phyloP scores from a whole-genome alignment of 2,113 vertebrate species.

The Andinoacara biseriatus region DNA sequence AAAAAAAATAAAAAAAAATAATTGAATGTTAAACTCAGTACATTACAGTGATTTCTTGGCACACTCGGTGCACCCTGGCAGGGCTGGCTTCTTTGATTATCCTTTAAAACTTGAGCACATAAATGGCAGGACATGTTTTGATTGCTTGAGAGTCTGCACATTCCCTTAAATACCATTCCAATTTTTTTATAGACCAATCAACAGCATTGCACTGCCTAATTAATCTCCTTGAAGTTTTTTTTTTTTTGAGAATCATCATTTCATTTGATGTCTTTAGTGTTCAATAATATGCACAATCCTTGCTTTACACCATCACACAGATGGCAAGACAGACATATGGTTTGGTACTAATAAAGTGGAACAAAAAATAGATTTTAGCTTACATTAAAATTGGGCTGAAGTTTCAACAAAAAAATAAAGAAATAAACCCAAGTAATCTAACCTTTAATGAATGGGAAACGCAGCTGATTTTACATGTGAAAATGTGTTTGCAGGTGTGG shows the following conservation, averaged over 20 bases:
- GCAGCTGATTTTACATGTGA: background rate
- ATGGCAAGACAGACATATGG: constrained; percentile 42
- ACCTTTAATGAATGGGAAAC: constrained; percentile 6
- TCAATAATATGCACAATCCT: constrained; percentile 61
- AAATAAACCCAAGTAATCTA: background rate
- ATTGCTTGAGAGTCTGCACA: constrained; percentile 63
- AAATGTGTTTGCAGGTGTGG: background rate
- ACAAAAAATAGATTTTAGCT: constrained; percentile 6
- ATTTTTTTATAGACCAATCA: constrained; percentile 68
- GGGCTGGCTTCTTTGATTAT: constrained; percentile 61
- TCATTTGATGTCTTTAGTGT: constrained; percentile 61
- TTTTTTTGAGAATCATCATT: constrained; percentile 54
- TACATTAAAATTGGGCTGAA: background rate
- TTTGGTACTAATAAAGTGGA: constrained; percentile 31
- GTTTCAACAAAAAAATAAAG: background rate
- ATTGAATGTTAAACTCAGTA: constrained; percentile 37
- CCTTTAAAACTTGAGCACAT: constrained; percentile 66
- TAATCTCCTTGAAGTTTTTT: constrained; percentile 67
- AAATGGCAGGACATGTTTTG: constrained; percentile 68
- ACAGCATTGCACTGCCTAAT: constrained; percentile 51
- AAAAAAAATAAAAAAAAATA: background rate
- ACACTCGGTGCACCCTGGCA: constrained; percentile 11
- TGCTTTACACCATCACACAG: constrained; percentile 59
- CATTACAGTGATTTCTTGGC: constrained; percentile 58
- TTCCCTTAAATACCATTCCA: constrained; percentile 59